Evolutionary conservation across 1,140 invertebrate genomes (phyloP).

Genomic region (Pentalonia nigronervosa): DNA sequence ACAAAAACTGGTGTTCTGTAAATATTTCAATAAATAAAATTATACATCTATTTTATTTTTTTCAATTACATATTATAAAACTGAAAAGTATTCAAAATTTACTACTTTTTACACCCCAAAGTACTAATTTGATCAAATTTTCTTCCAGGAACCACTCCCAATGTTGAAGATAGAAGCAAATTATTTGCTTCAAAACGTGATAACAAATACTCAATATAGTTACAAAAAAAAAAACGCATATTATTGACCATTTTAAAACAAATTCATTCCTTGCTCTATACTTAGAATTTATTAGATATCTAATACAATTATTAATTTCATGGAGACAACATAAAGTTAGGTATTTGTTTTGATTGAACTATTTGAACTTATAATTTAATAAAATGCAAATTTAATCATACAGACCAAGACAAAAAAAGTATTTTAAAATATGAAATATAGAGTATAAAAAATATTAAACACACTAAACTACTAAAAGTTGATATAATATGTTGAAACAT

Average conservation of each 20-base stretch:
- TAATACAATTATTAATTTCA: neutral
- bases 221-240: neutral
- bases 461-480: neutral
- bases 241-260: neutral
- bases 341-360: neutral
- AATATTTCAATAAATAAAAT: neutral
- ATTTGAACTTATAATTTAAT: neutral
- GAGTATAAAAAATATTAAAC: neutral
- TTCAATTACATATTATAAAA: neutral
- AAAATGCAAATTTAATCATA: neutral
- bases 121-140: neutral
- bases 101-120: neutral
- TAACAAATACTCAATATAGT: neutral
- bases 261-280: neutral
- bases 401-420: neutral
- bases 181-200: neutral
- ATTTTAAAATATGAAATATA: neutral
- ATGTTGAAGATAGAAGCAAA: neutral
- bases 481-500: neutral
- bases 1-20: neutral
- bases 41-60: neutral
- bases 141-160: neutral
- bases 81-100: neutral
- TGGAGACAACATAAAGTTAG: neutral
- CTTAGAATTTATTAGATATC: neutral